phyloP scores from a whole-genome alignment of 2,797 vertebrate genomes.

The Spinus olivaceus region DNA sequence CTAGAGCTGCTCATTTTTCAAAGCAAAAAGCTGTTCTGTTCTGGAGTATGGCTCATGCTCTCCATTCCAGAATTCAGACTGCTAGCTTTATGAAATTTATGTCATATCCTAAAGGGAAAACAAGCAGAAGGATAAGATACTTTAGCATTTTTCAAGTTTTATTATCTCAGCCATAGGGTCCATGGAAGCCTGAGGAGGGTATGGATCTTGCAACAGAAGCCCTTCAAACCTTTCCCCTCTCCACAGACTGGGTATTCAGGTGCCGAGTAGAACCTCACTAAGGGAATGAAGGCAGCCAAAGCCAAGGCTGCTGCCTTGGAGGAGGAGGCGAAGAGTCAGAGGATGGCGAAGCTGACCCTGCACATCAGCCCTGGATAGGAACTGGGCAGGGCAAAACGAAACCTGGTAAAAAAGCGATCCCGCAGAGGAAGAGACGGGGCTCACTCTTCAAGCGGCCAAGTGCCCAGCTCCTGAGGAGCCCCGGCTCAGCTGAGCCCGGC shows the following conservation, averaged over 20 bases:
- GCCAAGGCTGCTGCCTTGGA: neutral
- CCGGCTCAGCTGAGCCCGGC: neutral
- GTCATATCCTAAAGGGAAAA: neutral
- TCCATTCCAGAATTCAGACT: neutral
- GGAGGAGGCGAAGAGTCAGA: neutral
- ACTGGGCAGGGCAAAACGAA: neutral
- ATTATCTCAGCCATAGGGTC: neutral
- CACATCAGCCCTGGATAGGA: rapidly evolving
- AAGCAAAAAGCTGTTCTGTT: neutral
- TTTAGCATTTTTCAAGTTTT: neutral
- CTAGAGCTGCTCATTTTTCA: neutral
- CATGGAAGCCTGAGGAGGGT: neutral
- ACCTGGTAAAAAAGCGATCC: rapidly evolving
- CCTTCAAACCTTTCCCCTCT: neutral
- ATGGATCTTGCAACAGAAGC: neutral
- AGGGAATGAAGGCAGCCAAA: neutral
- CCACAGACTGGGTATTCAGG: rapidly evolving
- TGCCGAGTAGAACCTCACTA: neutral
- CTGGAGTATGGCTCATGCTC: neutral
- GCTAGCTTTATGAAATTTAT: neutral
- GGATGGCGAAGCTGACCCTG: neutral
- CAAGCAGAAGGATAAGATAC: neutral
- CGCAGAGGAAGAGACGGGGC: neutral
- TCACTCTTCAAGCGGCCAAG: neutral
- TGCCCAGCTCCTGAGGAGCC: neutral